phyloP scores from a whole-genome alignment of 2,797 vertebrate species.

The Taenioides sp. region DNA sequence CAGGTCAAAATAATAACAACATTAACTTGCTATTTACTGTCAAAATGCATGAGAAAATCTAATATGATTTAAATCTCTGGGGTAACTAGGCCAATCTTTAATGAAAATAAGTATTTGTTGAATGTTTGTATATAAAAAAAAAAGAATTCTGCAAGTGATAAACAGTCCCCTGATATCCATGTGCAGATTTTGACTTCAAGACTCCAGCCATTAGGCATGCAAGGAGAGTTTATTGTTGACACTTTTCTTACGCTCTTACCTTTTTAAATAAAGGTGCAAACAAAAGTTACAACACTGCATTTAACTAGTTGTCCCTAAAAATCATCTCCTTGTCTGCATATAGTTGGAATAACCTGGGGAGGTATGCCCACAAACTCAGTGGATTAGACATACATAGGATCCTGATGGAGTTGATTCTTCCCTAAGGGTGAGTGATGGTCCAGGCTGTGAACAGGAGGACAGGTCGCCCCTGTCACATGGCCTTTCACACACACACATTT shows the following conservation, averaged over 20 bases:
- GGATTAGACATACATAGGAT: neutral
- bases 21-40: neutral
- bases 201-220: neutral
- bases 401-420: conserved; percentile 50
- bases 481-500: conserved; percentile 7
- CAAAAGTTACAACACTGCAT: neutral
- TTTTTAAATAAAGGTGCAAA: neutral
- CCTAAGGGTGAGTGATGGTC: conserved; percentile 38
- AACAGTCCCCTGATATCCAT: neutral
- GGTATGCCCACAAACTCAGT: neutral
- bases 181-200: neutral
- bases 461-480: conserved; percentile 45
- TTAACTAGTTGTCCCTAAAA: neutral
- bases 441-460: conserved; percentile 48
- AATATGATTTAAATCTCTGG: too few relatives aligned
- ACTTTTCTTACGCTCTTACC: too few relatives aligned
- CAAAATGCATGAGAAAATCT: neutral
- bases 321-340: neutral
- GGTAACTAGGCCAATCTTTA: too few relatives aligned
- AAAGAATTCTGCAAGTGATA: neutral
- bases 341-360: neutral
- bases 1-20: too few relatives aligned
- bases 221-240: too few relatives aligned
- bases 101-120: neutral
- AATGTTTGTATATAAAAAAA: neutral